Conservation (phyloP, 2,797 vertebrate species). For the Tympanoctomys barrerae region DNA sequence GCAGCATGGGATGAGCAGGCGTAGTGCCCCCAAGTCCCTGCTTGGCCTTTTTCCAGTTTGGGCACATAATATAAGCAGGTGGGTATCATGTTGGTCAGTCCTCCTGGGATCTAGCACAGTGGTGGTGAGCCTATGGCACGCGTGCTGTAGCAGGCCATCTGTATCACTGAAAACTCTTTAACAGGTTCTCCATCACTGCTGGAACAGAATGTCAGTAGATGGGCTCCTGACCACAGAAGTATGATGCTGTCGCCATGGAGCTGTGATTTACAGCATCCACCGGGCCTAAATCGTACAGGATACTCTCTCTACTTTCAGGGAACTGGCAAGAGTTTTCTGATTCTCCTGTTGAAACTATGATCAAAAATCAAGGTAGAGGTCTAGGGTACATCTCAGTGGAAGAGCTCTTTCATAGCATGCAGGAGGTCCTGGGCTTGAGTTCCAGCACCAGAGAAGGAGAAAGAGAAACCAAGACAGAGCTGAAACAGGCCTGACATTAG, state of each 20-base stretch:
- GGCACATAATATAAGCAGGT: not conserved
- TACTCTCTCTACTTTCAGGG: not conserved
- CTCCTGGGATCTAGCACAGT: not conserved
- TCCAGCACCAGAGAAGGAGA: not conserved
- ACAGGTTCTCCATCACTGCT: not conserved
- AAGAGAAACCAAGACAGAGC: not conserved
- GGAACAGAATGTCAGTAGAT: not conserved
- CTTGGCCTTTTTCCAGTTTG: not conserved
- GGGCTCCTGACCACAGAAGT: not conserved
- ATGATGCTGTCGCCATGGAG: not conserved
- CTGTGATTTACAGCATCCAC: not conserved
- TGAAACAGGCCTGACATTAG: not conserved
- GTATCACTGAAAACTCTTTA: not conserved
- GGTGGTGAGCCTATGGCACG: not conserved
- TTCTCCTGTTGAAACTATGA: constrained; percentile 47
- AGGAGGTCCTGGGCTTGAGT: not conserved
- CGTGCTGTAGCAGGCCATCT: not conserved
- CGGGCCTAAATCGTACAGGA: not conserved
- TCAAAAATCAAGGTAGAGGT: not conserved
- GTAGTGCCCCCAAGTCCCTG: not conserved
- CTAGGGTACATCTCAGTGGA: not conserved
- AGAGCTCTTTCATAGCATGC: not conserved
- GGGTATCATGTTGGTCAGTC: not conserved
- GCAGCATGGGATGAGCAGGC: not conserved
- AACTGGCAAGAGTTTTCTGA: not conserved